Conservation (phyloP, 2,113 vertebrate genomes). For the Cynopterus brachyotis region DNA sequence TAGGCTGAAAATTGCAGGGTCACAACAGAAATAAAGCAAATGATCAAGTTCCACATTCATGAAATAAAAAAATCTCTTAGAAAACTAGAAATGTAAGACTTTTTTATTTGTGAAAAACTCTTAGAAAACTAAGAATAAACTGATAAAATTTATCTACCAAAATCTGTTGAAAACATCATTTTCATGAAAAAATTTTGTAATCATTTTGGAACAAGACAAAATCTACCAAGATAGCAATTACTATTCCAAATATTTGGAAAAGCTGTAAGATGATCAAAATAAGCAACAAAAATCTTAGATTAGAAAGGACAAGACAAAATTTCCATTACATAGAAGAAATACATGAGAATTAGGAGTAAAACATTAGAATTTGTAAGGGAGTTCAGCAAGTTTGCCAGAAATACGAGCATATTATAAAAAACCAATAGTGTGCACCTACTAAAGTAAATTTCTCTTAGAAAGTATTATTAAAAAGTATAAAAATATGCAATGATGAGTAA, state of each 20-base stretch:
- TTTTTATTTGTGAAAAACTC: neutral
- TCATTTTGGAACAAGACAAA: neutral
- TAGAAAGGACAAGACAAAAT: conserved; percentile 4
- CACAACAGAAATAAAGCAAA: neutral
- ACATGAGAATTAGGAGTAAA: neutral
- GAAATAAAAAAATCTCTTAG: neutral
- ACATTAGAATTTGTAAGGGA: neutral
- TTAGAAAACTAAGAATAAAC: neutral
- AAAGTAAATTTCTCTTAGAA: conserved; percentile 22
- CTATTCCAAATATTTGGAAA: conserved; percentile 1
- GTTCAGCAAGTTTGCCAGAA: neutral
- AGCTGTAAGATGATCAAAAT: neutral
- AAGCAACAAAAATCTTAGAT: conserved; percentile 4
- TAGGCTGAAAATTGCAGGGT: neutral
- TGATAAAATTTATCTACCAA: neutral
- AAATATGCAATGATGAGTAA: neutral
- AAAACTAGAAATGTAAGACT: neutral
- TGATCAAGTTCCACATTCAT: neutral
- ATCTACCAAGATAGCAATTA: neutral
- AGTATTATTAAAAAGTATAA: neutral
- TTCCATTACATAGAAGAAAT: neutral
- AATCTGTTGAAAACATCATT: neutral
- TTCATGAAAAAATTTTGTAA: neutral
- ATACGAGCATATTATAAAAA: conserved; percentile 8
- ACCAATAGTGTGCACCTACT: neutral